Conservation (phyloP, 2,797 vertebrate genomes). For the Carduelis carduelis region DNA sequence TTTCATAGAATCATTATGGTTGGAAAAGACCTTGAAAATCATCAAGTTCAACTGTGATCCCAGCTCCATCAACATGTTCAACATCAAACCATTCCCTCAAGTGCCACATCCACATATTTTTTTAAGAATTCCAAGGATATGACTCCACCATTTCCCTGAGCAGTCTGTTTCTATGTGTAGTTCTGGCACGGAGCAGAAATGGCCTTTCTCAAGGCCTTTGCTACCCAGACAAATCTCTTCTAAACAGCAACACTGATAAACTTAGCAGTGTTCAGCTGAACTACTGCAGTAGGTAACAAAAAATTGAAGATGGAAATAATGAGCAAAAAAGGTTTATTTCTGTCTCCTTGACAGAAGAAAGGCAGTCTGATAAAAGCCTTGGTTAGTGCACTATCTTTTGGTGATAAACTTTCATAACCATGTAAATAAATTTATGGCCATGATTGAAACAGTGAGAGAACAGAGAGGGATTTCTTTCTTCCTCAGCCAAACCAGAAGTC, state of each 20-base stretch:
- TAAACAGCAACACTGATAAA: not conserved
- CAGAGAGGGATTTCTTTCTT: not conserved
- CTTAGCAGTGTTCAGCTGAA: not conserved
- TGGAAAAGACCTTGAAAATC: not conserved
- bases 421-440: not conserved
- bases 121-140: not conserved
- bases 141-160: not conserved
- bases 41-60: not conserved
- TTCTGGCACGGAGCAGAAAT: not conserved
- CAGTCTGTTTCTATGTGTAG: not conserved
- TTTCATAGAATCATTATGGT: not conserved
- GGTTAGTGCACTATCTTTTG: not conserved
- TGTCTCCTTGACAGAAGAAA: not conserved
- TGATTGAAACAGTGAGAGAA: not conserved
- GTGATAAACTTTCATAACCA: not conserved
- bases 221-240: not conserved
- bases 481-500: not conserved
- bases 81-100: rapidly evolving
- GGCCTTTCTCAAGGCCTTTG: not conserved
- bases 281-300: not conserved
- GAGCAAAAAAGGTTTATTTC: not conserved
- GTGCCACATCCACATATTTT: not conserved
- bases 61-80: not conserved
- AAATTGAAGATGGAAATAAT: not conserved
- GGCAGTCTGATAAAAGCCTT: not conserved